Conservation (phyloP, 1,140 invertebrate species). For the Bombus confusus region DNA sequence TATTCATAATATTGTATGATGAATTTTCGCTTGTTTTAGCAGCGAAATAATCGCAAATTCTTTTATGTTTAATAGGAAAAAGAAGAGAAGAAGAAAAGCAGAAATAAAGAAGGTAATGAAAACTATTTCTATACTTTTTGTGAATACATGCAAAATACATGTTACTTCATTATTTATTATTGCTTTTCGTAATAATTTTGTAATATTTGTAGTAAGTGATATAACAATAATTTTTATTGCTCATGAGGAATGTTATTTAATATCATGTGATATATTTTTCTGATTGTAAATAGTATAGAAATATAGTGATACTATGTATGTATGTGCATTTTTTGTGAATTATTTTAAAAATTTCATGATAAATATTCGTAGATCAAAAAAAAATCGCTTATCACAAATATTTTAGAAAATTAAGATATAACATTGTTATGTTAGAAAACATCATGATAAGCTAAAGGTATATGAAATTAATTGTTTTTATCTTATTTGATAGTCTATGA, state of each 20-base stretch:
- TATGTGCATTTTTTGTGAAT: too few species aligned
- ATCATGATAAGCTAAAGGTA: neutral
- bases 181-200: neutral
- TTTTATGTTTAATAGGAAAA: conserved; percentile 86
- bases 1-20: conserved; percentile 30
- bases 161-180: neutral
- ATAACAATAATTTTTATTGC: neutral
- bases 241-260: neutral
- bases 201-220: neutral
- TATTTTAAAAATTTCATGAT: too few species aligned
- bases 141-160: conserved; percentile 1
- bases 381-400: neutral
- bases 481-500: neutral
- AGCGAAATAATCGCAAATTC: conserved; percentile 27
- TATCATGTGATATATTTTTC: neutral
- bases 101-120: conserved; percentile 91
- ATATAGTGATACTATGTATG: too few species aligned
- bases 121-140: conserved; percentile 9
- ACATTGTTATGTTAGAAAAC: too few species aligned
- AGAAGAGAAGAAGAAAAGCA: conserved; percentile 90
- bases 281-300: neutral
- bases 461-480: neutral
- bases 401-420: neutral
- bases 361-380: neutral
- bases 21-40: conserved; percentile 1